phyloP scores from a whole-genome alignment of 2,113 vertebrate genomes.

The Protomyctophum bolini region DNA sequence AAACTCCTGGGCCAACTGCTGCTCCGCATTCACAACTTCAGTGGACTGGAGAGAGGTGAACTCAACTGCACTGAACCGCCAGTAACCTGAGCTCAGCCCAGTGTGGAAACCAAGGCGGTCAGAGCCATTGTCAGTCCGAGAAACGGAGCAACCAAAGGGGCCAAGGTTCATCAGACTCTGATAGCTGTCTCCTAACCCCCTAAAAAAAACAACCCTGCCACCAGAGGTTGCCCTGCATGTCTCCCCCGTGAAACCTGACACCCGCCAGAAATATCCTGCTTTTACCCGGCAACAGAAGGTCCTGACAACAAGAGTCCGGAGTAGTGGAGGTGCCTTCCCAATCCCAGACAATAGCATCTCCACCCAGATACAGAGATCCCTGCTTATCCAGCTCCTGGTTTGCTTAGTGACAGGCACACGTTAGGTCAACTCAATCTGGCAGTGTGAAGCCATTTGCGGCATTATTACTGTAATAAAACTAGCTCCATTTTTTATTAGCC shows the following conservation, averaged over 20 bases:
- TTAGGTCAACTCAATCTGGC: not conserved
- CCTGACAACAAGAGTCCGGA: conserved; percentile 41
- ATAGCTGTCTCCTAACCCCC: conserved; percentile 39
- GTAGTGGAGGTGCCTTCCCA: conserved; percentile 14
- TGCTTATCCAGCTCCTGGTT: not conserved
- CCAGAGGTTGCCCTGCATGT: conserved; percentile 33
- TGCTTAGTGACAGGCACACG: conserved; percentile 7
- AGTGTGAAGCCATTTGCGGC: not conserved
- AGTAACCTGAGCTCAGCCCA: not conserved
- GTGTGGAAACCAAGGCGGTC: not conserved
- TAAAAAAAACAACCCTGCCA: conserved; percentile 12
- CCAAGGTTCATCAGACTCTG: conserved; percentile 21
- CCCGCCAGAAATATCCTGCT: conserved; percentile 63
- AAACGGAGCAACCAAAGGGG: conserved; percentile 2
- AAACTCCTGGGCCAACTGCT: not conserved
- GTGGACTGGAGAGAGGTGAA: not conserved
- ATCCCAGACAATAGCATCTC: conserved; percentile 25
- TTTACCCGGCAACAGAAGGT: conserved; percentile 66
- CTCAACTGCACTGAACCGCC: not conserved
- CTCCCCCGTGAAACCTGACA: conserved; percentile 54
- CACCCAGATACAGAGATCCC: not conserved
- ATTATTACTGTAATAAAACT: too few relatives aligned
- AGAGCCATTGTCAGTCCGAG: not conserved
- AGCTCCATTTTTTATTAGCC: too few relatives aligned
- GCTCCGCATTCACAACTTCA: not conserved